Conservation (phyloP, 2,113 vertebrate species). For the Mohoua ochrocephala region DNA sequence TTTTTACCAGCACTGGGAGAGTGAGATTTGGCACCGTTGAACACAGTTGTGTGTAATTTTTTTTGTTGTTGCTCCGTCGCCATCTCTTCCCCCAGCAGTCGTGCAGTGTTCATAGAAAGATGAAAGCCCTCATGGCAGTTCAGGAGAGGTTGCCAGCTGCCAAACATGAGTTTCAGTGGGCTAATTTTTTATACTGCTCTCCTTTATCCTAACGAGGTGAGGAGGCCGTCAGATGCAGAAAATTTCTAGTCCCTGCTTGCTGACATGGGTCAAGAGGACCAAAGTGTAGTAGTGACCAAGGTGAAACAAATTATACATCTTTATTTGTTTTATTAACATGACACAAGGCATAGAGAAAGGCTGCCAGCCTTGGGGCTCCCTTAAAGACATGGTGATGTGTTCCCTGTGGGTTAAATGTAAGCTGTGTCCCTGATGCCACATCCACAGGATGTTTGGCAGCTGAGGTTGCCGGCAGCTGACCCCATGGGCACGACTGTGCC, state of each 20-base stretch:
- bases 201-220: neutral
- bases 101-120: neutral
- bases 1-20: slow-evolving; percentile 8
- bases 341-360: neutral
- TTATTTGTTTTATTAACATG: neutral
- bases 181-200: neutral
- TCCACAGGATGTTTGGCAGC: neutral
- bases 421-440: neutral
- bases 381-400: neutral
- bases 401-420: neutral
- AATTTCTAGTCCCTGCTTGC: neutral
- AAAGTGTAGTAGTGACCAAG: neutral
- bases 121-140: neutral
- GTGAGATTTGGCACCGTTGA: neutral
- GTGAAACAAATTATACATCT: neutral
- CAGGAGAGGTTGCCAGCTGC: neutral
- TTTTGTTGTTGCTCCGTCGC: neutral
- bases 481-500: neutral
- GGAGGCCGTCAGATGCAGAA: neutral
- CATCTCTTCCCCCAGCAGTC: neutral
- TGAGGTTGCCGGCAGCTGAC: neutral
- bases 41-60: neutral
- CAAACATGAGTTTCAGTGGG: neutral
- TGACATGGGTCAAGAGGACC: neutral
- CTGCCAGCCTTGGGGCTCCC: neutral